Conservation (phyloP, 2,797 vertebrate genomes). For the Oryzias dopingdopingensis region DNA sequence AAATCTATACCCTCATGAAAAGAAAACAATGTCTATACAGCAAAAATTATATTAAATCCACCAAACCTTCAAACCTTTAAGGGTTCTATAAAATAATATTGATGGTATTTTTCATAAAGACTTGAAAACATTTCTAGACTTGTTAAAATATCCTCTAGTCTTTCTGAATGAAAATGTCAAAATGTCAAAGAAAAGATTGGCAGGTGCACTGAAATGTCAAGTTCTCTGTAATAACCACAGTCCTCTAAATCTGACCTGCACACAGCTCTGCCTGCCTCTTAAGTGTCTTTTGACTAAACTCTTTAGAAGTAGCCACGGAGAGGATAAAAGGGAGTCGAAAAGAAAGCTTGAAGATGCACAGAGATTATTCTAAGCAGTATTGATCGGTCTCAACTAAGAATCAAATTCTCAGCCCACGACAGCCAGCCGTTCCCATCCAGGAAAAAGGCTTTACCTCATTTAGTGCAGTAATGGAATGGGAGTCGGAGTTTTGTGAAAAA, state of each 20-base stretch:
- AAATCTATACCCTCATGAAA: no score
- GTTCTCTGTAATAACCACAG: constrained; percentile 24
- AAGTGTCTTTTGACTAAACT: constrained; percentile 52
- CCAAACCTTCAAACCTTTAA: no score
- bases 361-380: constrained; percentile 25
- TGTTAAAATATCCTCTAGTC: no score
- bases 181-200: not conserved
- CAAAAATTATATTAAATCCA: no score
- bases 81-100: not conserved
- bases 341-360: constrained; percentile 16
- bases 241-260: constrained; percentile 28
- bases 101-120: not conserved
- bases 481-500: not conserved
- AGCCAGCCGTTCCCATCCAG: not conserved
- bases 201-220: constrained; percentile 16
- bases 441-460: constrained; percentile 1
- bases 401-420: constrained; percentile 21
- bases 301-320: constrained; percentile 19
- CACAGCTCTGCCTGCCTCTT: constrained; percentile 7
- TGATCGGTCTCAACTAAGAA: constrained; percentile 39
- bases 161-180: not conserved
- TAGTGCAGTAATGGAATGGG: constrained; percentile 3
- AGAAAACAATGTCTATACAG: no score
- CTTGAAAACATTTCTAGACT: not conserved
- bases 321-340: constrained; percentile 22